Evolutionary conservation across 2,888 invertebrate genomes (phyloP).

Genomic region (Cerceris rybyensis): DNA sequence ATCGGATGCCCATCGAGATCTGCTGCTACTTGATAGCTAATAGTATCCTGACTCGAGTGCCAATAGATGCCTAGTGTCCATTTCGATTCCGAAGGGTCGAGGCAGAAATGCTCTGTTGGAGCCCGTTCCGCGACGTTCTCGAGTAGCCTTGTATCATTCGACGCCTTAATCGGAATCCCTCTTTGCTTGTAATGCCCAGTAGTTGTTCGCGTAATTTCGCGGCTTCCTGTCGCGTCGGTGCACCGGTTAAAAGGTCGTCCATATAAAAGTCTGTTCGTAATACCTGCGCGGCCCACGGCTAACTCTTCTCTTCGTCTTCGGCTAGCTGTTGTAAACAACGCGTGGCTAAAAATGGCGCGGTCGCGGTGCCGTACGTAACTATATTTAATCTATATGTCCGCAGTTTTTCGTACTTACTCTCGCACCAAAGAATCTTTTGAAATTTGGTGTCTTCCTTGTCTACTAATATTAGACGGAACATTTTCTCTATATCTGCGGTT

Average conservation of each 20-base stretch:
- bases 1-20: too few species aligned
- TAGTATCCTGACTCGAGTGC: background rate
- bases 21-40: background rate
- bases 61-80: background rate
- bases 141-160: slow-evolving; percentile 21
- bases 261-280: background rate
- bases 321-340: slow-evolving; percentile 37
- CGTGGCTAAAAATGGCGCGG: slow-evolving; percentile 42
- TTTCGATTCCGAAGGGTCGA: background rate
- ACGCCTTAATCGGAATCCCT: slow-evolving; percentile 50
- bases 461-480: slow-evolving; percentile 13
- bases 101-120: too few species aligned
- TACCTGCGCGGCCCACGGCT: background rate
- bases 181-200: background rate
- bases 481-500: slow-evolving; percentile 22
- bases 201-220: too few species aligned
- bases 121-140: too few species aligned
- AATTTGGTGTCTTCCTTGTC: background rate
- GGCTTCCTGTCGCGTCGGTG: too few species aligned
- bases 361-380: slow-evolving; percentile 30
- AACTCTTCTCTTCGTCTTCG: slow-evolving; percentile 12
- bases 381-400: slow-evolving; percentile 28
- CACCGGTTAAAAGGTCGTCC: too few species aligned
- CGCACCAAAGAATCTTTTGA: background rate
- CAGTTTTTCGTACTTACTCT: background rate